Evolutionary conservation across 2,113 vertebrate genomes (phyloP).

Genomic region (Chrysochloris asiatica): DNA sequence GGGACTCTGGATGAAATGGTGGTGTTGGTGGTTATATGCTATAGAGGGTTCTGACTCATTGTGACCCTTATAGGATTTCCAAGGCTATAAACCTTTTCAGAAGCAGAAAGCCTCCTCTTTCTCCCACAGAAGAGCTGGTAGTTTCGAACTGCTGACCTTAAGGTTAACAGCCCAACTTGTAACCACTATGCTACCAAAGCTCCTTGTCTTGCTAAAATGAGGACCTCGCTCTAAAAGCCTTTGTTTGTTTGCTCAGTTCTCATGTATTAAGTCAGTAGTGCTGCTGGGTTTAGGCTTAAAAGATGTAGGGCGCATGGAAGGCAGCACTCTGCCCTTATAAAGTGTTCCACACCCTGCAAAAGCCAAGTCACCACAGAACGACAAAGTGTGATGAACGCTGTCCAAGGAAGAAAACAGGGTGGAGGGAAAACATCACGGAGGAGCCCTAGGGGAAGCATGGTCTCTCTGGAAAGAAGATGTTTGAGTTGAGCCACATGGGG

Average conservation of each 20-base stretch:
- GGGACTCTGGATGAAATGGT: background rate
- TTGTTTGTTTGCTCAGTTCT: no score
- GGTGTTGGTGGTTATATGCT: no score
- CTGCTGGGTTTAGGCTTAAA: background rate
- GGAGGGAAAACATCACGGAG: fast-evolving
- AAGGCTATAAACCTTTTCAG: no score
- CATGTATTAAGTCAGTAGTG: fast-evolving
- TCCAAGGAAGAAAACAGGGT: fast-evolving
- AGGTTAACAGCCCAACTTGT: no score
- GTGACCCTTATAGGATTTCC: no score
- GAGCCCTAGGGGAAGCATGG: fast-evolving
- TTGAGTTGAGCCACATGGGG: background rate
- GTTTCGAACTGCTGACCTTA: no score
- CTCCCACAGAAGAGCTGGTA: no score
- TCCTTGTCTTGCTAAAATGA: no score
- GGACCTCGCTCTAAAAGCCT: no score
- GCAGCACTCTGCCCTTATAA: background rate
- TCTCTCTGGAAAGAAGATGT: background rate
- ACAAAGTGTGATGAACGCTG: background rate
- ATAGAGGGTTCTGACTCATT: no score
- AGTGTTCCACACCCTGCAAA: background rate
- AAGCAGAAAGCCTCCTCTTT: no score
- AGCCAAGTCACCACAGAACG: background rate
- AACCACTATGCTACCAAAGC: no score
- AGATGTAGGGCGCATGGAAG: fast-evolving